Percentiles rank a stretch among this genome's conserved stretches.
Evolutionary conservation across 2,888 invertebrate species (phyloP).

Genomic region (Trileptium ribeirensis): DNA sequence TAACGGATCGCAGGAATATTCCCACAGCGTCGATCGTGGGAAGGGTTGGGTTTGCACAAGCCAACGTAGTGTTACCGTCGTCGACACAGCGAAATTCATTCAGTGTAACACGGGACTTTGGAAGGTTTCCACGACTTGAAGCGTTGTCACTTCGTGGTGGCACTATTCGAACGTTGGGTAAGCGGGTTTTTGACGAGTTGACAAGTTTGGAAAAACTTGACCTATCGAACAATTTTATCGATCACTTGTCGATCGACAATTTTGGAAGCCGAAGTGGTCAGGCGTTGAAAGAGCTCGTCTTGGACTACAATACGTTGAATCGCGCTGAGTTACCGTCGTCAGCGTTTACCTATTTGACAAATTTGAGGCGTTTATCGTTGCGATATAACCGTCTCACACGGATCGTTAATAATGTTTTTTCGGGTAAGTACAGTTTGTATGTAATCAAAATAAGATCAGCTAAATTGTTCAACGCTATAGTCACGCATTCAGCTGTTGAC

Average conservation of each 20-base stretch:
- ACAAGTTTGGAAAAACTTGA: background rate
- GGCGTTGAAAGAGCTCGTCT: background rate
- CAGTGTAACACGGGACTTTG: slow-evolving; percentile 10
- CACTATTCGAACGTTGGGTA: slow-evolving; percentile 3
- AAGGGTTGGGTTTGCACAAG: background rate
- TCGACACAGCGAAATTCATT: slow-evolving; percentile 15
- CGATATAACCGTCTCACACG: background rate
- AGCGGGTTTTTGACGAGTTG: slow-evolving; percentile 2
- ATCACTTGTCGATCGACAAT: background rate
- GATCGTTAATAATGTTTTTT: background rate
- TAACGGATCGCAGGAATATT: background rate
- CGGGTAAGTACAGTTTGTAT: background rate
- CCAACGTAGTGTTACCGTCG: background rate
- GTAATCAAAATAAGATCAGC: no score
- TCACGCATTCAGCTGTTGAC: no score
- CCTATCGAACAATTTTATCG: slow-evolving; percentile 1
- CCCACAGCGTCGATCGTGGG: background rate
- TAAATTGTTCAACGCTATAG: no score
- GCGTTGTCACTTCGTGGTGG: background rate
- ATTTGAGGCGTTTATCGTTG: background rate
- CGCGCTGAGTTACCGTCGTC: background rate
- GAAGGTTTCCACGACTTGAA: background rate
- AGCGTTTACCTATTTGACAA: background rate
- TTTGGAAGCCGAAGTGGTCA: background rate
- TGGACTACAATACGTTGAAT: background rate